Evolutionary conservation across 1,140 invertebrate species (phyloP), one percentile per base, ranked within the genome.

Genomic region (Ephestia elutella): DNA sequence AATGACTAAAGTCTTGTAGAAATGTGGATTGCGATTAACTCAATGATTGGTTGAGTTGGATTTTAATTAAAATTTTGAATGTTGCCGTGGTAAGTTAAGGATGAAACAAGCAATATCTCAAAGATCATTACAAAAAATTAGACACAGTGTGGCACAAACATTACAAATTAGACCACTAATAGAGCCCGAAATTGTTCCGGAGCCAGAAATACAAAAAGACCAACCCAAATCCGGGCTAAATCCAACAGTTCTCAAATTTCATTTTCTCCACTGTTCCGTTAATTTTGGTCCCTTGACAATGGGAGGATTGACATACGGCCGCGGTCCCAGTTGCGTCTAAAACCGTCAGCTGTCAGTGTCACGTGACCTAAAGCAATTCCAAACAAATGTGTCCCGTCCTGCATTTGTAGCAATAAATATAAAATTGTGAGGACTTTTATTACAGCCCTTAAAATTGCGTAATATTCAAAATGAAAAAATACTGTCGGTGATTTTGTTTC

Each of bases 331-430:
- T 44, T 44, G 38, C 38, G 38, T 44, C 38, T 44, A 44, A 38
- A 44, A 38, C 51, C 66, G 58, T 60, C 55, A 59, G 57, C 62
- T 70, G 67, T 70, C 67, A 63, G 48, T 38, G 57, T 60, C 64
- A 70, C 59, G 54, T 70, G 67, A 63, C 58, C 53, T 54, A 13
- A 17, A 53, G 50, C 50, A n/a, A 53, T 53, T 25, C 19, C 9
- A 21, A 53, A 53, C 50, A 53, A 53, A 53, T 53, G 21, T 25
- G 50, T 25, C 13, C 50, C 38, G 38, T 5, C 38, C 38, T 44
- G 5, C 15, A 15, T 44, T 15, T 44, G 38, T 44, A 44, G n/a
- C 38, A 15, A 44, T 44, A 44, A 44, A 44, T 44, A 44, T 44
- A 17, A 44, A 44, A 44, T 44, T 44, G 3, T 44, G 38, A 15